Conservation (phyloP, 2,888 invertebrate species). For the Pseudanteris insignis region DNA sequence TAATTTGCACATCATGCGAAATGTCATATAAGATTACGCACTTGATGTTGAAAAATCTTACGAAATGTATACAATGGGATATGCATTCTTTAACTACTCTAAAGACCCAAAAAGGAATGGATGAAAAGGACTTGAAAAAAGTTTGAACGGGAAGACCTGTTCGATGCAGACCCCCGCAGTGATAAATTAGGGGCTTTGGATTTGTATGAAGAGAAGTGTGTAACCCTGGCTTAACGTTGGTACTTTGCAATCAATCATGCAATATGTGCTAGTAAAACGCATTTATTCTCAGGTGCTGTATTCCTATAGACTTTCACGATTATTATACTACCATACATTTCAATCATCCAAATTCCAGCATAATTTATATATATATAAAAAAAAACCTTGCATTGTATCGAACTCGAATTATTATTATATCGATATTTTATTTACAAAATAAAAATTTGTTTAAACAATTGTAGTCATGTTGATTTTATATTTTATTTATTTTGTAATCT, state of each 20-base stretch:
- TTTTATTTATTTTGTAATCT: no score
- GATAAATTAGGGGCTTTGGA: constrained; percentile 64
- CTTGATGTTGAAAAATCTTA: no score
- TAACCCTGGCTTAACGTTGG: constrained; percentile 63
- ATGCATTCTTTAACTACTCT: constrained; percentile 13
- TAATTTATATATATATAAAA: no score
- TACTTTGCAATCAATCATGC: constrained; percentile 63
- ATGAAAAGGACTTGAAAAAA: constrained; percentile 24
- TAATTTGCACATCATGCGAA: no score
- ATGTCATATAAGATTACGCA: no score
- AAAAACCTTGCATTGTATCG: no score
- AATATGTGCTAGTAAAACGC: constrained; percentile 48
- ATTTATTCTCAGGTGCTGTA: constrained; percentile 36
- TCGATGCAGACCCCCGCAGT: constrained; percentile 56
- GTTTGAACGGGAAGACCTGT: constrained; percentile 55
- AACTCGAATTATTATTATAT: no score
- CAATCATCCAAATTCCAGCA: no score
- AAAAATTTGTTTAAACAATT: no score
- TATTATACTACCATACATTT: no score
- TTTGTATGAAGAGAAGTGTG: constrained; percentile 65
- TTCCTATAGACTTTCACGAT: constrained; percentile 22
- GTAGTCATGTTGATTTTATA: no score
- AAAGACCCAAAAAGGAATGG: constrained; percentile 9
- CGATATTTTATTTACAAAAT: no score
- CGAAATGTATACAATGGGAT: constrained; percentile 3